Evolutionary conservation across 2,797 vertebrate species (phyloP), one percentile per base, ranked within the genome.

Genomic region (Manis javanica): DNA sequence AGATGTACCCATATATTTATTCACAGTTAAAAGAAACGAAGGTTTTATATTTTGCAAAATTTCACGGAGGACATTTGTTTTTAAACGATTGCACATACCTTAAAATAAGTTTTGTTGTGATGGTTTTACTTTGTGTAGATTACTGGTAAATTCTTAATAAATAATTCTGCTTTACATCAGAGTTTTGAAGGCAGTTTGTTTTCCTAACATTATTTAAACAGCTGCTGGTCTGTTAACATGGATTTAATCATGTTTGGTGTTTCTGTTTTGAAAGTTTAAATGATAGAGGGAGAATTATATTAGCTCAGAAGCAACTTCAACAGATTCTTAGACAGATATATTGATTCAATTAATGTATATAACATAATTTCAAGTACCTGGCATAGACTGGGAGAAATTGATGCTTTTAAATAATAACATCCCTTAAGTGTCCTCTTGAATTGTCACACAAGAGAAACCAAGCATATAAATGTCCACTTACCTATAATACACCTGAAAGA

Each of bases 191-290:
- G 57, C 83, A 91, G 75, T 82, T 97, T 95, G 69, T 82, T 93
- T 97, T 87, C 53, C 59, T 91, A 72, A 95, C 78, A 61, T 84
- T 92, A 85, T 93, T 96, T 96, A 87, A 97, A 93, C 55, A 93
- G 83, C 79, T 94, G 59, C 59, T 95, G 79, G 34, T n/a, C 55
- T 96, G 89, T 88, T 96, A 96, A 93, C 42, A 37, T 53, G 66
- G 31, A 72, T 92, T 92, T 94, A 94, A 89, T 97, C 94, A 96
- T 12, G 49, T 95, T 97, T 95, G 71, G 23, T 95, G 68, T 95
- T 87, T 96, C 90, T 90, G 34, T 95, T 96, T 96, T 10, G 12
- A 93, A 96, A 29, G 42, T 96, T 96, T 96, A 46, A 92, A 92
- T 68, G 77, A 91, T 39, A 83, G 46, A 83, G 89, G 84, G 49